Percentiles rank a stretch among this genome's conserved stretches.
Evolutionary conservation across 1,140 invertebrate species (phyloP).

Genomic region (Drosophila saltans): DNA sequence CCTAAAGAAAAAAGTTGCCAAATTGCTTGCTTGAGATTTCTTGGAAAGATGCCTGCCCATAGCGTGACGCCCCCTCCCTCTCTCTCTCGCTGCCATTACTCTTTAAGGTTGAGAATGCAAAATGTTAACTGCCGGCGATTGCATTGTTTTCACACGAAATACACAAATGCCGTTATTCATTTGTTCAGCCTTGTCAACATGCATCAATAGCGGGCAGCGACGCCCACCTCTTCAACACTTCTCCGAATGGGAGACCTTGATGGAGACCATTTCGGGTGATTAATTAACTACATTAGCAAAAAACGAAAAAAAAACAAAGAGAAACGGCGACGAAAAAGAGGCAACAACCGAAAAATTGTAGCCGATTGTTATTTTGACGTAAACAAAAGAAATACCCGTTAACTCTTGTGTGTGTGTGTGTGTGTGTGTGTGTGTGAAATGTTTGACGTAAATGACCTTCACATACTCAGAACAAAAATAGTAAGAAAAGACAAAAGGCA

Average conservation of each 20-base stretch:
- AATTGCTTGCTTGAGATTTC: not conserved
- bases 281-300: slow-evolving; percentile 21
- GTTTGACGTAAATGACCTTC: slow-evolving; percentile 22
- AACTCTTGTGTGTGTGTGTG: not conserved
- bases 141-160: slow-evolving; percentile 15
- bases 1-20: not conserved
- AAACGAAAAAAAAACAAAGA: not conserved
- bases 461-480: slow-evolving; percentile 9
- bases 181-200: not conserved
- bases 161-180: slow-evolving; percentile 15
- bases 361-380: not conserved
- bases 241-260: slow-evolving; percentile 2
- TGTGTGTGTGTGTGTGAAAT: not conserved
- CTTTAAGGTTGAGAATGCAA: slow-evolving; percentile 5
- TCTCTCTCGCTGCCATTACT: not conserved
- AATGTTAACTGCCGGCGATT: slow-evolving; percentile 1
- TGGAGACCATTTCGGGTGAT: slow-evolving; percentile 15
- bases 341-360: not conserved
- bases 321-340: not conserved
- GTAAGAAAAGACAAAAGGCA: slow-evolving; percentile 5
- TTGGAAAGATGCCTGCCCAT: not conserved
- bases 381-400: slow-evolving; percentile 17
- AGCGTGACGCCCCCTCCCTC: not conserved
- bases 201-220: slow-evolving; percentile 3
- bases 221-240: slow-evolving; percentile 5